Evolutionary conservation across 2,113 vertebrate genomes (phyloP).

Genomic region (Zosterops borbonicus): DNA sequence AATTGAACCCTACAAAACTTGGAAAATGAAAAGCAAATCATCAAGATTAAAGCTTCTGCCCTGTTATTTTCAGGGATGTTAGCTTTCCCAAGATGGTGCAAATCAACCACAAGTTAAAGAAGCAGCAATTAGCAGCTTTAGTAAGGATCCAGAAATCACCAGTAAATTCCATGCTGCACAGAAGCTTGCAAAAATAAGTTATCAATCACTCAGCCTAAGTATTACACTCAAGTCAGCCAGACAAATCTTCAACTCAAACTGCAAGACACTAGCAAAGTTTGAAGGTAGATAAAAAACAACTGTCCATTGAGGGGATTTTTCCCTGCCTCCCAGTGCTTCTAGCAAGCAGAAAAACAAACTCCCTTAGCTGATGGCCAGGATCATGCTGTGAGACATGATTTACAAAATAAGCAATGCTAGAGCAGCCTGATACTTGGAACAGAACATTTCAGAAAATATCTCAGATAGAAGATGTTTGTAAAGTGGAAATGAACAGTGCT

Average conservation of each 20-base stretch:
- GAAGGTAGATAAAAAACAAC: background rate
- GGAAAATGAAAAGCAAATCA: background rate
- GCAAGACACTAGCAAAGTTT: background rate
- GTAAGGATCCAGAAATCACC: background rate
- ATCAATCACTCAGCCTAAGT: background rate
- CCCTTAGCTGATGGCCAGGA: conserved; percentile 3
- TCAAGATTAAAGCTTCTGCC: background rate
- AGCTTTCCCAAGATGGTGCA: background rate
- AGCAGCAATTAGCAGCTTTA: background rate
- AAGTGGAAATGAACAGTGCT: rapidly evolving
- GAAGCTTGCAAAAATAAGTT: background rate
- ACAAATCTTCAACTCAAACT: conserved; percentile 35
- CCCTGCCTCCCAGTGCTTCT: background rate
- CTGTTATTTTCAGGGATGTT: background rate
- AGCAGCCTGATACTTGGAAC: background rate
- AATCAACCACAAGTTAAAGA: conserved; percentile 27
- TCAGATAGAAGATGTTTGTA: background rate
- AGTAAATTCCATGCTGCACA: background rate
- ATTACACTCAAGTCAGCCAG: background rate
- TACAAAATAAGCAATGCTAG: background rate
- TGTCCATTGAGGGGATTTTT: background rate
- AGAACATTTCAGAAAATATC: background rate
- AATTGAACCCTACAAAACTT: background rate
- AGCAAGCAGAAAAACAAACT: background rate
- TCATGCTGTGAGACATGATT: conserved; percentile 19